Evolutionary conservation across 2,113 vertebrate species (phyloP), one percentile per base, ranked within the genome.

Genomic region (Phoxinus phoxinus): DNA sequence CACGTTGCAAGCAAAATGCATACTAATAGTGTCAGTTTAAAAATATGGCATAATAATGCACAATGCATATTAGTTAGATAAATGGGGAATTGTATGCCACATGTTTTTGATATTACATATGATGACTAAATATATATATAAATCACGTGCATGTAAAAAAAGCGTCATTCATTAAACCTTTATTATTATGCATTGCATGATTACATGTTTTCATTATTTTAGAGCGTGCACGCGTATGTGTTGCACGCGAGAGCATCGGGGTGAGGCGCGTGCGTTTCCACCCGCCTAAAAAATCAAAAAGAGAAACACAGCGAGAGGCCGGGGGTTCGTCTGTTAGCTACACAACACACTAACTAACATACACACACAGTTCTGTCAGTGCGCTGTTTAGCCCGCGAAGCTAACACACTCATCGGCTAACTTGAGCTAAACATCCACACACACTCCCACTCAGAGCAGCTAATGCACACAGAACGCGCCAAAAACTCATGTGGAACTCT

Each of bases 221-320:
- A 32, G 7, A 11, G 65, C 8, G 67, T 19, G 65, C 65, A 12
- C 51, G 53, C 30, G 65, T 4, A 17, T 17, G 30, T 21, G 79
- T 67, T 6, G 79, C 59, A 19, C 56, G 77, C 37, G 77, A 48
- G 61, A 25, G 19, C 25, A 30, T 37, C 30, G 3, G 27, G 25
- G 77, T 11, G 37, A 65, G 30, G 79, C 61, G 80, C 80, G 80
- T 51, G 80, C 80, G 46, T 48, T 82, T 82, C 80, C 63, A 83
- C 85, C 85, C 85, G 85, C 85, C 77, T 81, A 86, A 86, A 86
- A 82, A 86, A 80, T 86, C 67, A 81, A 86, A 85, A 44, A 86
- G 48, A 51, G 67, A 67, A 53, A 53, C 61, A 82, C 61, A 32
- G 30, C 27, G 27, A 78, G 53, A 77, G 84, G 82, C 72, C 72